Evolutionary conservation across 2,113 vertebrate genomes (phyloP), one percentile per base, ranked within the genome.

Genomic region (Paramisgurnus dabryanus): DNA sequence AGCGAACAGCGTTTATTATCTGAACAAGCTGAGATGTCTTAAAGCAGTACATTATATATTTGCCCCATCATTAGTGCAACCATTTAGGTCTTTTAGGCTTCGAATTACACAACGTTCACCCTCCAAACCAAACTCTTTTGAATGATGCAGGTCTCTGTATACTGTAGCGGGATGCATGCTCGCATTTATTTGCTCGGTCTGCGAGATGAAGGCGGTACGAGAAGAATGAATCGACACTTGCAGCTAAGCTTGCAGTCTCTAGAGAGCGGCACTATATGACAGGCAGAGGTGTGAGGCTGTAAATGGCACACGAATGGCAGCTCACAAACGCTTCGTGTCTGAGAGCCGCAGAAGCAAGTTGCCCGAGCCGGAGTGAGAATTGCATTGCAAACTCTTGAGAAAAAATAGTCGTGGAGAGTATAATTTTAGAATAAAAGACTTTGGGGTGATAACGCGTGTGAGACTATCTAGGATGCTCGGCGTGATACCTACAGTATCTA

Each of bases 291-390:
- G 84, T 85, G 84, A 86, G 75, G 78, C 76, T 79, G 78, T 80
- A 85, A 85, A 86, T 85, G 83, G 83, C 76, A 83, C 80, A 81
- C 79, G 79, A 81, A 65, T 65, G 67, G 76, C 67, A 80, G 67
- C 78, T 86, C 80, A 76, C 81, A 81, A 66, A 78, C 83, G 60
- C 53, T 45, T 34, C 43, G 67, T 74, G 79, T 71, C 66, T 67
- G 82, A 69, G 76, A 12, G 67, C 66, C 70, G 60, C 71, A 79
- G 70, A 47, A 71, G 39, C 76, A 81, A 60, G 70, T 77, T 65
- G 43, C 3, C 41, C 22, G 13, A 63, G 58, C 72, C 58, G 4
- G 80, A 79, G 75, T 70, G 49, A 60, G 66, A 71, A 71, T 79
- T 79, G 69, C 70, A 76, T 79, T 18, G 45, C 68, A 75, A 75